Evolutionary conservation across 2,113 vertebrate species (phyloP).

Genomic region (Crotalus tigris): DNA sequence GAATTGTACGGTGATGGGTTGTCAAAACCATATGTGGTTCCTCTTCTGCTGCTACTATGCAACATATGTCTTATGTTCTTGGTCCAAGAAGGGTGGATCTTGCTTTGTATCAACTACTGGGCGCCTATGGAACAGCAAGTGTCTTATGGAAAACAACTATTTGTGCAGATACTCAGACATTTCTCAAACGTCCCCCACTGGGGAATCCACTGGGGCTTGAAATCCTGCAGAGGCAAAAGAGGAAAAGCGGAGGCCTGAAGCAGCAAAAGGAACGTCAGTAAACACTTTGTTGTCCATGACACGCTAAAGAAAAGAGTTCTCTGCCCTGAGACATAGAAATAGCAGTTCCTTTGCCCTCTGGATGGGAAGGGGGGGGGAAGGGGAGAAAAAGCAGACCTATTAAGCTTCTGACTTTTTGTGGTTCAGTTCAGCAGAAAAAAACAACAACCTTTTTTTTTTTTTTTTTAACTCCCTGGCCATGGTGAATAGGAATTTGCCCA

Average conservation of each 20-base stretch:
- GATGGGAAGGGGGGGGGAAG: neutral
- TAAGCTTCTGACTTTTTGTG: neutral
- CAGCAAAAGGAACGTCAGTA: neutral
- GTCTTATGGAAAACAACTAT: neutral
- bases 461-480: neutral
- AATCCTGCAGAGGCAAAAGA: neutral
- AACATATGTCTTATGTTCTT: neutral
- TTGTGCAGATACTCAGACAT: neutral
- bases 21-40: neutral
- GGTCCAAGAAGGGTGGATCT: neutral
- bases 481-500: neutral
- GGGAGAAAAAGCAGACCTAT: neutral
- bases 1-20: neutral
- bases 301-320: neutral
- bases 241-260: neutral
- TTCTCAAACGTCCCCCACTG: neutral
- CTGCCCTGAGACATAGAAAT: neutral
- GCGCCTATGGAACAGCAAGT: neutral
- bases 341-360: neutral
- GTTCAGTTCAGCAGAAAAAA: neutral
- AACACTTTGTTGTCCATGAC: neutral
- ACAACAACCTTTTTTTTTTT: neutral
- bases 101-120: neutral
- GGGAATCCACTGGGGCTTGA: neutral
- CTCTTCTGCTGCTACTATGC: neutral